Conservation (phyloP, 2,797 vertebrate species). For the Melanotaenia trifasciata region DNA sequence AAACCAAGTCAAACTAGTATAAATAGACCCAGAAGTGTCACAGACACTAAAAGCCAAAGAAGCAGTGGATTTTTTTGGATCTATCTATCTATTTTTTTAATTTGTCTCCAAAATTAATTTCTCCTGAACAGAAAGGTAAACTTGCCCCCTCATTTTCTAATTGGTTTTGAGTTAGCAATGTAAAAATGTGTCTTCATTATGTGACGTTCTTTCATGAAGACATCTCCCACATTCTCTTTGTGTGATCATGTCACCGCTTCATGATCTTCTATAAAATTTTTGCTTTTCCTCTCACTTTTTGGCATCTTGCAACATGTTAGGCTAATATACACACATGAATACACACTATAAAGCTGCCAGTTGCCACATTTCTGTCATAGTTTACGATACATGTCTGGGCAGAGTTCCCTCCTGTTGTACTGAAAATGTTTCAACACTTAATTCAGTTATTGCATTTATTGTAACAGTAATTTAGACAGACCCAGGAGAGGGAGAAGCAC, state of each 20-base stretch:
- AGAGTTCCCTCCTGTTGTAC: too few relatives aligned
- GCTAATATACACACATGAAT: conserved; percentile 15
- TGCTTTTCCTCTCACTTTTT: conserved; percentile 39
- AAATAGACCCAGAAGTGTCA: background rate
- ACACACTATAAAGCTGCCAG: background rate
- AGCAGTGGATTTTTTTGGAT: background rate
- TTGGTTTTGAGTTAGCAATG: background rate
- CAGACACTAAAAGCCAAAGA: background rate
- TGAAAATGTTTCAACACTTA: background rate
- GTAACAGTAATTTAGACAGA: background rate
- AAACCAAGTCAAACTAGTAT: background rate
- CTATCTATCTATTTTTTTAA: background rate
- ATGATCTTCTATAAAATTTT: conserved; percentile 38
- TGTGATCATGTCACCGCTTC: background rate
- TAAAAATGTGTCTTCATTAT: background rate
- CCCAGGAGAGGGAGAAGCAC: background rate
- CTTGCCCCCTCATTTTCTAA: background rate
- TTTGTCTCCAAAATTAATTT: background rate
- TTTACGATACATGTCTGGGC: background rate
- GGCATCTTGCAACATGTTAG: conserved; percentile 52
- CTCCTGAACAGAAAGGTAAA: background rate
- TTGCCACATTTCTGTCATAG: background rate
- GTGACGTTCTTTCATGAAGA: background rate
- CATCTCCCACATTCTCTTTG: background rate
- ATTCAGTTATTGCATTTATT: background rate